phyloP scores from a whole-genome alignment of 2,797 vertebrate species.

The Salarias fasciatus region DNA sequence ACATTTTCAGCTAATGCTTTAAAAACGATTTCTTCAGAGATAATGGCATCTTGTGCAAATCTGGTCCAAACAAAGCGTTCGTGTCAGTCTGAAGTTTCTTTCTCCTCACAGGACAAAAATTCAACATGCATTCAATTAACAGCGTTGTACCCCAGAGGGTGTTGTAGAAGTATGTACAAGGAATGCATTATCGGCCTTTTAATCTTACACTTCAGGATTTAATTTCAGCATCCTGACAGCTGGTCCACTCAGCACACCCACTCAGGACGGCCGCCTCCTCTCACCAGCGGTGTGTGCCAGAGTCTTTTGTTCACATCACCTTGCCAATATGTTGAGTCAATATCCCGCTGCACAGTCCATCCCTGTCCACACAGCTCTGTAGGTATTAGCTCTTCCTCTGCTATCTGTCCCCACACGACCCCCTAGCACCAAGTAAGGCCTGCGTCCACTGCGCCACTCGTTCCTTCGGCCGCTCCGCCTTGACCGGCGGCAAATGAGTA shows the following conservation, averaged over 20 bases:
- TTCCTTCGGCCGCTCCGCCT: conserved; percentile 22
- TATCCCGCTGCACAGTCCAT: conserved; percentile 27
- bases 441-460: conserved; percentile 19
- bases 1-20: too few species aligned
- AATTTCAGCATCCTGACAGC: not conserved
- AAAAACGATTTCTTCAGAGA: too few species aligned
- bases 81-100: too few species aligned
- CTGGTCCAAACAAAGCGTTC: too few species aligned
- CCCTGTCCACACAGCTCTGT: conserved; percentile 6
- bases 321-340: conserved; percentile 36
- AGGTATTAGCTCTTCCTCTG: conserved; percentile 13
- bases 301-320: conserved; percentile 39
- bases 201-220: too few species aligned
- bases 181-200: too few species aligned
- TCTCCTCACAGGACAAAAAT: too few species aligned
- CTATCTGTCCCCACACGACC: conserved; percentile 19
- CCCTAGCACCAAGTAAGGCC: conserved; percentile 54
- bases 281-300: conserved; percentile 23
- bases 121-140: too few species aligned
- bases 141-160: too few species aligned
- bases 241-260: not conserved
- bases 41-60: too few species aligned
- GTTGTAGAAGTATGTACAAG: too few species aligned
- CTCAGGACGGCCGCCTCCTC: not conserved
- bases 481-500: conserved; percentile 56